These are phyloP conservation scores for Distichodus sexfasciatus DNA, from an alignment of 2,797 vertebrate species.

Conservation along the genomic window DNA sequence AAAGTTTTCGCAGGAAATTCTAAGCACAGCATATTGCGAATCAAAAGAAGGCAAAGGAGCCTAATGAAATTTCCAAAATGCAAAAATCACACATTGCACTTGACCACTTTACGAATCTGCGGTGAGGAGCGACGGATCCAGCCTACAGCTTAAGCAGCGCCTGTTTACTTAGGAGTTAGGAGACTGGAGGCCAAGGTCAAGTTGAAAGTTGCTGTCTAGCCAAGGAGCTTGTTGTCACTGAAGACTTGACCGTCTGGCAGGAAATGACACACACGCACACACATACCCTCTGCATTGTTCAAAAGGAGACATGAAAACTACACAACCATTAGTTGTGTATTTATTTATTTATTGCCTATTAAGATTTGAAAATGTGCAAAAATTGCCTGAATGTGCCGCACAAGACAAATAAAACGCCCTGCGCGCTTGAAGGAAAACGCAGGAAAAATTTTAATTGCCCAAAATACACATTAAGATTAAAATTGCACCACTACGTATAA, in stretches of 20 bases:
- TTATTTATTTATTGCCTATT: too few species aligned
- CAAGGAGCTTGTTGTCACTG: constrained; percentile 70
- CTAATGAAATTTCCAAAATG: too few species aligned
- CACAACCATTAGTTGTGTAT: background rate
- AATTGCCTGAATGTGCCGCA: too few species aligned
- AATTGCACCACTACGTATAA: too few species aligned
- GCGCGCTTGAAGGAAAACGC: background rate
- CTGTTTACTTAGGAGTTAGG: too few species aligned
- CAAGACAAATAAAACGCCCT: too few species aligned
- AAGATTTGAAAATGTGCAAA: too few species aligned
- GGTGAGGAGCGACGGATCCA: constrained; percentile 54
- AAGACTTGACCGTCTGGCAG: constrained; percentile 56
- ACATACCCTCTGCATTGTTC: constrained; percentile 42
- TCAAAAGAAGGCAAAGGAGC: too few species aligned
- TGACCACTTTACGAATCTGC: constrained; percentile 8
- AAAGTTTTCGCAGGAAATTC: too few species aligned
- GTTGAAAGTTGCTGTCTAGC: constrained; percentile 89
- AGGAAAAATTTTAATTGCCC: background rate
- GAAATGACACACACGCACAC: constrained; percentile 52
- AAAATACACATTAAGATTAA: background rate
- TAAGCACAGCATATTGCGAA: too few species aligned
- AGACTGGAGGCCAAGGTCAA: constrained; percentile 98
- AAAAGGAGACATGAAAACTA: constrained; percentile 23
- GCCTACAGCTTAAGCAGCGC: constrained; percentile 73
- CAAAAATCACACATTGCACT: too few species aligned